These are phyloP conservation scores for Mesorhabditis sp. DNA, from an alignment of 2,888 invertebrate species.

Conservation along the genomic window DNA sequence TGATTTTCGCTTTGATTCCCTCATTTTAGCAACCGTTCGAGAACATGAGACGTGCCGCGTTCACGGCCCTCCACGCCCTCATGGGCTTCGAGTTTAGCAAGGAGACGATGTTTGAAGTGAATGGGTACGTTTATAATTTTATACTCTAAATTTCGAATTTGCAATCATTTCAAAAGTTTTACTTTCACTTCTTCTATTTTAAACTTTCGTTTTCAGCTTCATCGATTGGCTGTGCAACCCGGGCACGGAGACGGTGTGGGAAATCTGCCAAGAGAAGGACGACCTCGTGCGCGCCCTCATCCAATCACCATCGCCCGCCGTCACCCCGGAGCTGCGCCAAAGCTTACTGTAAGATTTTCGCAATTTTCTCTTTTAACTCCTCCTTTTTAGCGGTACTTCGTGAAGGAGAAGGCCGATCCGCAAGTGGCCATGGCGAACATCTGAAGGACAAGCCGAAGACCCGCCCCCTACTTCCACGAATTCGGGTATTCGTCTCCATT, in stretches of 20 bases:
- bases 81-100: not conserved
- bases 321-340: not conserved
- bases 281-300: not conserved
- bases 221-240: not conserved
- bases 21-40: not conserved
- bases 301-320: not conserved
- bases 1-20: not conserved
- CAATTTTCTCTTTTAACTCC: not conserved
- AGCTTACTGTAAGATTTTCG: not conserved
- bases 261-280: not conserved
- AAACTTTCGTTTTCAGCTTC: constrained; percentile 2
- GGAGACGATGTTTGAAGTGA: not conserved
- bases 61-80: not conserved
- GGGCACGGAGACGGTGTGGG: not conserved
- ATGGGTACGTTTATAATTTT: not conserved
- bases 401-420: not conserved
- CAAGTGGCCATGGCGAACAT: not conserved
- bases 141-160: too few species aligned
- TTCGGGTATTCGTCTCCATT: too few species aligned
- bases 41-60: not conserved
- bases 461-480: too few species aligned
- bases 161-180: not conserved
- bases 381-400: not conserved
- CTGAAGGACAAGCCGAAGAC: too few species aligned
- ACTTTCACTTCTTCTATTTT: not conserved